These are phyloP conservation scores for Macropus fuliginosus DNA, from an alignment of 2,797 vertebrate genomes.

Conservation along the genomic window DNA sequence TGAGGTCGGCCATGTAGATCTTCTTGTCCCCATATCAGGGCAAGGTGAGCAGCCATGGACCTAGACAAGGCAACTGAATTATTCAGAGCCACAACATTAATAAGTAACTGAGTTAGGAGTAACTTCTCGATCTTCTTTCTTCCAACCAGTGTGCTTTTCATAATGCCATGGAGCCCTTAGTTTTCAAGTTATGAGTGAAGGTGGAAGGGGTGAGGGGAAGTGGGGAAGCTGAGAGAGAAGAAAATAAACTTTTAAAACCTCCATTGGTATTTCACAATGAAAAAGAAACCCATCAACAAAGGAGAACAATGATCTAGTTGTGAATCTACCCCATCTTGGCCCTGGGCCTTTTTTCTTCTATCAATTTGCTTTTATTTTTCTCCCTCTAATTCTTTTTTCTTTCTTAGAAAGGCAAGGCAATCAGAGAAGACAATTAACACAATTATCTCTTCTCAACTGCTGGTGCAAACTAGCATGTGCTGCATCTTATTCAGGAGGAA, in stretches of 20 bases:
- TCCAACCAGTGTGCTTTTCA: not conserved
- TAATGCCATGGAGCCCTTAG: not conserved
- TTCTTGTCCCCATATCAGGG: not conserved
- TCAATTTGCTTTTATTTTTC: slow-evolving; percentile 59
- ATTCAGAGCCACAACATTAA: not conserved
- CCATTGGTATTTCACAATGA: slow-evolving; percentile 61
- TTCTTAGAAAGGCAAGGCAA: slow-evolving; percentile 63
- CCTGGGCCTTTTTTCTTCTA: slow-evolving; percentile 57
- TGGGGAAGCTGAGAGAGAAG: not conserved
- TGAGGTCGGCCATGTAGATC: not conserved
- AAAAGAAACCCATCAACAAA: slow-evolving; percentile 58
- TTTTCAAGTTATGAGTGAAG: not conserved
- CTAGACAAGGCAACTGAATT: not conserved
- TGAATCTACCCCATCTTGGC: slow-evolving; percentile 64
- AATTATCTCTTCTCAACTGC: slow-evolving; percentile 28
- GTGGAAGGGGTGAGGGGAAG: not conserved
- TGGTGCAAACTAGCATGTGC: not conserved
- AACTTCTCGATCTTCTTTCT: not conserved
- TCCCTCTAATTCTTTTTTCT: slow-evolving; percentile 12
- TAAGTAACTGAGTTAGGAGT: not conserved
- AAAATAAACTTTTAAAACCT: slow-evolving; percentile 54
- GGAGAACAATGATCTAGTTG: slow-evolving; percentile 52
- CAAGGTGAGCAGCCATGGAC: not conserved
- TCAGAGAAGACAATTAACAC: slow-evolving; percentile 58
- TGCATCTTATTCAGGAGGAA: slow-evolving; percentile 4